Evolutionary conservation across 2,888 invertebrate species (phyloP).

Genomic region (Dugesia japonica): DNA sequence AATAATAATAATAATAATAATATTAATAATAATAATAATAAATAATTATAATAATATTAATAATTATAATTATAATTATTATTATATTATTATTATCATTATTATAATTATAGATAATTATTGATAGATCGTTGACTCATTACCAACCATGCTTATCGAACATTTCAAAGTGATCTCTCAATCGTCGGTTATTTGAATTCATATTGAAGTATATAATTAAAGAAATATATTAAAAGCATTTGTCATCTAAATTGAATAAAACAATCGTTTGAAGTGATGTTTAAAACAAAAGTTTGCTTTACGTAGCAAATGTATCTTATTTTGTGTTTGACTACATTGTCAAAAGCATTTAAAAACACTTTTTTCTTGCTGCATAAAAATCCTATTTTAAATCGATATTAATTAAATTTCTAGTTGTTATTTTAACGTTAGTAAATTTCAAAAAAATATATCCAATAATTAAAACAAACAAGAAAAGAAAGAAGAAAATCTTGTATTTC

Average conservation of each 20-base stretch:
- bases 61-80: not conserved
- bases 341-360: conserved; percentile 13
- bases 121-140: not conserved
- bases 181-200: conserved; percentile 13
- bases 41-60: not conserved
- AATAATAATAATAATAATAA: too few species aligned
- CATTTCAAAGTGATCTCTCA: not conserved
- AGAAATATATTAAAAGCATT: conserved; percentile 14
- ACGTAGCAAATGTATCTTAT: conserved; percentile 14
- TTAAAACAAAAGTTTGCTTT: conserved; percentile 20
- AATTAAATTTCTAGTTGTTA: conserved; percentile 7
- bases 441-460: not conserved
- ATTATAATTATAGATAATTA: conserved; percentile 2
- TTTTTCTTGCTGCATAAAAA: not conserved
- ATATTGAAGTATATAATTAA: conserved; percentile 20
- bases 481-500: not conserved
- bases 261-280: not conserved
- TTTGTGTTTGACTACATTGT: conserved; percentile 4
- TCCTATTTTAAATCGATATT: conserved; percentile 10
- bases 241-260: conserved; percentile 20
- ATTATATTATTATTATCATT: not conserved
- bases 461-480: conserved; percentile 2
- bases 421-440: not conserved
- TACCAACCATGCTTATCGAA: conserved; percentile 11
- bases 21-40: not conserved